Evolutionary conservation across 2,888 invertebrate species (phyloP).

Genomic region (Nephrotoma appendiculata): DNA sequence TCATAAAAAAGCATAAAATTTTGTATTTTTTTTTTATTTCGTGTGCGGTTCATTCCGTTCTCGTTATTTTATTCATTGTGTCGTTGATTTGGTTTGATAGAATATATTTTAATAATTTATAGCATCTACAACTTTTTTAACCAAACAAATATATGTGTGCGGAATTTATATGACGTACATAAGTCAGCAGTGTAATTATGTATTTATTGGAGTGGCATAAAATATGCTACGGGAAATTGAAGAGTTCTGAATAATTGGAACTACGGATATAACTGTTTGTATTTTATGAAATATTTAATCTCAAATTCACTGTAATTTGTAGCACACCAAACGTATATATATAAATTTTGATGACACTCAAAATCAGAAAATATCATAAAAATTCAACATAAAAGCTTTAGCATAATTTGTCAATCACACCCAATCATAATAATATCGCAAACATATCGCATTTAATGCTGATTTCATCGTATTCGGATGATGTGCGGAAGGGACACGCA

Average conservation of each 20-base stretch:
- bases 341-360: too few species aligned
- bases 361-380: neutral
- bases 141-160: neutral
- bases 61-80: neutral
- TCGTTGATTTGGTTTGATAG: neutral
- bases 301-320: too few species aligned
- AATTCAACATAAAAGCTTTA: neutral
- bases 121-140: neutral
- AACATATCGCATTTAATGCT: neutral
- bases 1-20: neutral
- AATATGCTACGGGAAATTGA: too few species aligned
- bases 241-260: neutral
- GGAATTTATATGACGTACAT: neutral
- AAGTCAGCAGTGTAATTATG: neutral
- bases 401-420: neutral
- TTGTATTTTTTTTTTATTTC: neutral
- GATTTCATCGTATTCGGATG: neutral
- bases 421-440: neutral
- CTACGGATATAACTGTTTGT: neutral
- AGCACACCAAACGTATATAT: too few species aligned
- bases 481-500: neutral
- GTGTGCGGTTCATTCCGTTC: neutral
- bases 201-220: too few species aligned
- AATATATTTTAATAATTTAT: neutral
- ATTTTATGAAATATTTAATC: neutral